phyloP scores from a whole-genome alignment of 2,888 invertebrate genomes.

The Cryptophagus acutangulus region DNA sequence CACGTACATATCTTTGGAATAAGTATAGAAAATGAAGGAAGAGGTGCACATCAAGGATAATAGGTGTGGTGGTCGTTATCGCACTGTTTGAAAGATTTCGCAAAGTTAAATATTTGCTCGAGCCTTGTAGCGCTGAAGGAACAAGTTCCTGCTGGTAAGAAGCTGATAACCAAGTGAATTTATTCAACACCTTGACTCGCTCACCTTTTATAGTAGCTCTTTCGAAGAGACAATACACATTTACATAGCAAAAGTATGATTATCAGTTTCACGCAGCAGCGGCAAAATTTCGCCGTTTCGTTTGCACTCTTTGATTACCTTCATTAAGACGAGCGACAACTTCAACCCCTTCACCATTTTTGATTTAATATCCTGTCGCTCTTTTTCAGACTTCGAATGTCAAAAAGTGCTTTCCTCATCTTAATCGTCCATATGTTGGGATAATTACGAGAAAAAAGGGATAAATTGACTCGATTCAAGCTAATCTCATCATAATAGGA shows the following conservation, averaged over 20 bases:
- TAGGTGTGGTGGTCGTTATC: conserved; percentile 5
- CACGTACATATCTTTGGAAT: conserved; percentile 4
- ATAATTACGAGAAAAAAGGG: too few species aligned
- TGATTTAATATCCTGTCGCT: conserved; percentile 6
- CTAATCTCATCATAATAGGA: too few species aligned
- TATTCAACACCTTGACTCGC: conserved; percentile 41
- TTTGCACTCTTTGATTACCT: conserved; percentile 24
- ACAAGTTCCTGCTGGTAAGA: conserved; percentile 38
- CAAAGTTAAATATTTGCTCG: conserved; percentile 42
- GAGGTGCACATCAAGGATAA: conserved; percentile 3
- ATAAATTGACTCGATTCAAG: too few species aligned
- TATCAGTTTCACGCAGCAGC: conserved; percentile 34
- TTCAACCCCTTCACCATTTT: background rate
- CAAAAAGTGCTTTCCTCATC: too few species aligned
- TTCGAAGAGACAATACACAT: conserved; percentile 42
- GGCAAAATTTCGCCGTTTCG: conserved; percentile 14
- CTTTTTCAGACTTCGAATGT: background rate
- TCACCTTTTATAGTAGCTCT: conserved; percentile 30
- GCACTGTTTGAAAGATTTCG: conserved; percentile 32
- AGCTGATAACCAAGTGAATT: conserved; percentile 39
- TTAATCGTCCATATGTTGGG: too few species aligned
- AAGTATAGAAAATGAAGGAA: conserved; percentile 6
- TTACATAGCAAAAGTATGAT: conserved; percentile 43
- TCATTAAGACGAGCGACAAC: conserved; percentile 18
- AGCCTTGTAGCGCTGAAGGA: too few species aligned